Evolutionary conservation across 2,113 vertebrate species (phyloP), one percentile per base, ranked within the genome.

Genomic region (Crypturellus undulatus): DNA sequence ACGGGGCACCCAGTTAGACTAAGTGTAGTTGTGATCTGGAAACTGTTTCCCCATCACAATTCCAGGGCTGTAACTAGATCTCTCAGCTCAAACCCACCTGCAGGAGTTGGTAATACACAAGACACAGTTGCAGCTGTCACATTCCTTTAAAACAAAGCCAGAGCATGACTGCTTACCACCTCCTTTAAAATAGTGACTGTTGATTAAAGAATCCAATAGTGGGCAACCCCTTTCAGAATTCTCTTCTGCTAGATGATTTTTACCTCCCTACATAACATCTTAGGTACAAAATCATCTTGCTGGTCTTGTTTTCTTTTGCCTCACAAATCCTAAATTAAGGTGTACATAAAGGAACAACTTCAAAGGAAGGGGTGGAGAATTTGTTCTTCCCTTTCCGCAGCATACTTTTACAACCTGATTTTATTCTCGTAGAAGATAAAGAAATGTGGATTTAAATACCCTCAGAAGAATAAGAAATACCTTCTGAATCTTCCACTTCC

Each of bases 361-460:
- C 60, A 73, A 84, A 73, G 84, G 24, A 54, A 58, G 73, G 45
- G 10, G 38, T 64, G 62, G n/a, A 81, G 5, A 43, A 16, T 12
- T 16, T 43, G 32, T 56, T 90, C 11, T 25, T 89, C 42, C 12
- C 16, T 84, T 69, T 69, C 84, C 70, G n/a, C 70, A 87, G 43
- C 56, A 14, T 43, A 68, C 17, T 64, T 91, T 45, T 56, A 75
- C 14, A 84, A 34, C 22, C 38, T 45, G 24, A 72, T 40, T 16
- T 16, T 58, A 85, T 85, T 90, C 59, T n/a, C 30, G 17, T 67
- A 67, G 47, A 89, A 89, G 34, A 34, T 73, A 69, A 82, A 90
- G 38, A 76, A n/a, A 6, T 1, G 1, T 52, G n/a, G 24, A 38
- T 72, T 85, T 81, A 73, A 85, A 54, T 73, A 25, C 30, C 18